phyloP scores from a whole-genome alignment of 2,797 vertebrate genomes.

The Melanotaenia maccullochi region DNA sequence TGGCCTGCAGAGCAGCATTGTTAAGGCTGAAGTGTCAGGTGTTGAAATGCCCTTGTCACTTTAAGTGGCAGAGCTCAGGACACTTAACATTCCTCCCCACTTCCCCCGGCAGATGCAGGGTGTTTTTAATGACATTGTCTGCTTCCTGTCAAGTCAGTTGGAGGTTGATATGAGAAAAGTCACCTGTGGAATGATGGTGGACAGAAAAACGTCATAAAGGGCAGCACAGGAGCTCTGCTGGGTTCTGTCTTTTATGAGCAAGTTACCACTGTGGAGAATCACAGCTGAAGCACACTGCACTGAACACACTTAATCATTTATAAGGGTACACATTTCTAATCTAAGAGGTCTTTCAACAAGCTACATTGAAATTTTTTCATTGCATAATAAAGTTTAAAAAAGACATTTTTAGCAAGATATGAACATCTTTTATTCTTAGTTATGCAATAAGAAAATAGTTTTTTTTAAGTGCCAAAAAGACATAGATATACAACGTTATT shows the following conservation, averaged over 20 bases:
- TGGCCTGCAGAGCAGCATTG: slow-evolving; percentile 29
- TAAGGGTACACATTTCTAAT: neutral
- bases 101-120: slow-evolving; percentile 63
- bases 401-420: slow-evolving; percentile 29
- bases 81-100: slow-evolving; percentile 68
- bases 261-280: slow-evolving; percentile 4
- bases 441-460: slow-evolving; percentile 25
- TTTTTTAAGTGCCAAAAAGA: slow-evolving; percentile 17
- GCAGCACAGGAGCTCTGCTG: slow-evolving; percentile 39
- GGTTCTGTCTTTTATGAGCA: slow-evolving; percentile 15
- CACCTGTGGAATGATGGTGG: slow-evolving; percentile 64
- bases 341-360: slow-evolving; percentile 13
- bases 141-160: slow-evolving; percentile 73
- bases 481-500: neutral
- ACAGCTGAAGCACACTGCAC: slow-evolving; percentile 4
- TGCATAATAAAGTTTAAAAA: slow-evolving; percentile 23
- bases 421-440: slow-evolving; percentile 18
- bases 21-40: slow-evolving; percentile 57
- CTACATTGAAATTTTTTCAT: slow-evolving; percentile 31
- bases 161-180: slow-evolving; percentile 68
- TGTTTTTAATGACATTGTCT: slow-evolving; percentile 75
- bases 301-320: slow-evolving; percentile 5
- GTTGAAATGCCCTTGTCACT: slow-evolving; percentile 76
- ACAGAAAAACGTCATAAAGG: slow-evolving; percentile 56
- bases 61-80: slow-evolving; percentile 70